Conservation (phyloP, 2,888 invertebrate species). For the Ochropacha duplaris region DNA sequence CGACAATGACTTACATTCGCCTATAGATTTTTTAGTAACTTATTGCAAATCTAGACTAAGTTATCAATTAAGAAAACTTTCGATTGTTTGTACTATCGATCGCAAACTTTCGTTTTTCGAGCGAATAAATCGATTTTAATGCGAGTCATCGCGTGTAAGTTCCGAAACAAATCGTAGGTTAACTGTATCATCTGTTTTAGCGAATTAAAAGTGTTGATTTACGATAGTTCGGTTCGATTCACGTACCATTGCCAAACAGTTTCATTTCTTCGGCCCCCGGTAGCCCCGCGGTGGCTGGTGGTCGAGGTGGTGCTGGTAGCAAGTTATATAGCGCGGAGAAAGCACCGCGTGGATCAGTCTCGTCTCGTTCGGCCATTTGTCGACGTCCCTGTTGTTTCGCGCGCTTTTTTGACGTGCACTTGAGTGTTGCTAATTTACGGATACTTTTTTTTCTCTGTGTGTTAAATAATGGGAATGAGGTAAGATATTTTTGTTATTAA, state of each 20-base stretch:
- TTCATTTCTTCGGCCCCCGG: constrained; percentile 70
- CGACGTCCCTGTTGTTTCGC: constrained; percentile 50
- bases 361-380: constrained; percentile 41
- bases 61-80: neutral
- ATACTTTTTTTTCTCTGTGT: constrained; percentile 35
- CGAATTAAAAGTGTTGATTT: constrained; percentile 47
- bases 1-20: neutral
- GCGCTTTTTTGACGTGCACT: constrained; percentile 58
- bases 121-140: constrained; percentile 22
- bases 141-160: constrained; percentile 26
- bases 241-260: constrained; percentile 67
- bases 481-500: constrained; percentile 43
- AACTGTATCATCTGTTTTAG: constrained; percentile 32
- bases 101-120: constrained; percentile 5
- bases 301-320: constrained; percentile 28
- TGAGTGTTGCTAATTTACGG: constrained; percentile 56
- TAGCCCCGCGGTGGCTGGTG: constrained; percentile 26
- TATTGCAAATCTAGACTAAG: neutral
- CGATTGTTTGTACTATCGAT: neutral
- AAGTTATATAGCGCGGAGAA: constrained; percentile 79
- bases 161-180: constrained; percentile 39
- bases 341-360: constrained; percentile 68
- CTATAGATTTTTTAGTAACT: neutral
- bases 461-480: constrained; percentile 61
- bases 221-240: constrained; percentile 59